phyloP scores from a whole-genome alignment of 2,797 vertebrate species.

The Sebastes iracundus region DNA sequence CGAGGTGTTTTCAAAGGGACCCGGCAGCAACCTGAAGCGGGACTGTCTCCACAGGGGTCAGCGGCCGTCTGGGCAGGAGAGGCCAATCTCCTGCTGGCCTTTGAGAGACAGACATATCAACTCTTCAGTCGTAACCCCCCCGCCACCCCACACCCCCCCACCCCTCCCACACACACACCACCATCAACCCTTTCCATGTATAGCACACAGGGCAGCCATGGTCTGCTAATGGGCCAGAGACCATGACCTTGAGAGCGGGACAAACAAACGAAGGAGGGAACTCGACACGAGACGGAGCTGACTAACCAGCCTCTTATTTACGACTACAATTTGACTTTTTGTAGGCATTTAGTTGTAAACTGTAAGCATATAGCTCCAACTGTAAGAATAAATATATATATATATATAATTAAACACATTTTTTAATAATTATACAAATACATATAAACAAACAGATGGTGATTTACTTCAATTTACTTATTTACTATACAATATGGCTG shows the following conservation, averaged over 20 bases:
- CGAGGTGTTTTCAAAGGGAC: slow-evolving; percentile 74
- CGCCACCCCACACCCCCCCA: neutral
- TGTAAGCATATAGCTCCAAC: neutral
- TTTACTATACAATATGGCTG: neutral
- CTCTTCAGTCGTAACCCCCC: slow-evolving; percentile 36
- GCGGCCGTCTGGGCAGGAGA: slow-evolving; percentile 75
- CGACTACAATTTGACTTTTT: slow-evolving; percentile 31
- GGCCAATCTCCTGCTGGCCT: slow-evolving; percentile 70
- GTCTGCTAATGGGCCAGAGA: slow-evolving; percentile 65
- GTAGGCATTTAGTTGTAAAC: neutral
- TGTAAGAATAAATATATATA: neutral
- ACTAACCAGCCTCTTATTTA: slow-evolving; percentile 74
- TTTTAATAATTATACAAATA: neutral
- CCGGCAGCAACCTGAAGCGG: slow-evolving; percentile 73
- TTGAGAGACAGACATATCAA: slow-evolving; percentile 65
- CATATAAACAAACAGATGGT: no score
- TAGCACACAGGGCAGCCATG: slow-evolving; percentile 41
- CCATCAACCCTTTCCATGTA: slow-evolving; percentile 52
- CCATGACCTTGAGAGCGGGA: slow-evolving; percentile 73
- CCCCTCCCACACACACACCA: neutral
- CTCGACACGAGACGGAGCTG: slow-evolving; percentile 14
- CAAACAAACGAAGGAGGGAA: slow-evolving; percentile 57
- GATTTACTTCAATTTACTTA: neutral
- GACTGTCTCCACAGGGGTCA: slow-evolving; percentile 79
- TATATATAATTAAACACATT: neutral